These are phyloP conservation scores for Samia ricini DNA, from an alignment of 1,140 invertebrate genomes.

Conservation along the genomic window DNA sequence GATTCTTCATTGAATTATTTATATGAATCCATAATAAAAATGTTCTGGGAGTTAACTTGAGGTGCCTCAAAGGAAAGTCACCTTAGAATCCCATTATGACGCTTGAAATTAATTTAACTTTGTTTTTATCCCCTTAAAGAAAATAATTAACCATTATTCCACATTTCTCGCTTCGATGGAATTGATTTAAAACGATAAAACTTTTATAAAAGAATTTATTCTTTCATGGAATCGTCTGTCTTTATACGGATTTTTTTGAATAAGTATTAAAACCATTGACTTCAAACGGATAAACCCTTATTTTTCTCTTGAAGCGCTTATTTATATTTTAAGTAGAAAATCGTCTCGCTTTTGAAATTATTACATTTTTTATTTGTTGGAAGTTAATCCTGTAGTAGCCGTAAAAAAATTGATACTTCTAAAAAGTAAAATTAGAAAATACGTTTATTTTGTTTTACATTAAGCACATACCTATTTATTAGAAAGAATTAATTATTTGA, in stretches of 20 bases:
- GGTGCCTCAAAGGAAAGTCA: slow-evolving; percentile 3
- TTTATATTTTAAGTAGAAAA: neutral
- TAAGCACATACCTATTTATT: too few relatives aligned
- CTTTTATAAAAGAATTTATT: neutral
- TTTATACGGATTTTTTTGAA: neutral
- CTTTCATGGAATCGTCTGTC: neutral
- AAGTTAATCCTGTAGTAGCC: neutral
- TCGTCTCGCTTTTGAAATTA: neutral
- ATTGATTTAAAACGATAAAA: slow-evolving; percentile 3
- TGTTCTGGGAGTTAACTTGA: slow-evolving; percentile 19
- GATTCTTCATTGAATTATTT: neutral
- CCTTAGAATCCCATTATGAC: neutral
- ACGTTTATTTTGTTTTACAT: neutral
- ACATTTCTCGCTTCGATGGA: slow-evolving; percentile 3
- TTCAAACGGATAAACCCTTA: neutral
- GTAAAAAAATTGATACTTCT: neutral
- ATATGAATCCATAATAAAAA: slow-evolving; percentile 3
- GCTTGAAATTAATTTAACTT: slow-evolving; percentile 18
- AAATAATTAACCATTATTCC: slow-evolving; percentile 4
- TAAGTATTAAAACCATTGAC: neutral
- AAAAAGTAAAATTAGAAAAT: neutral
- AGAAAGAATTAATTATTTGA: too few relatives aligned
- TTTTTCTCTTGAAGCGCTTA: slow-evolving; percentile 1
- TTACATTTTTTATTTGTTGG: neutral
- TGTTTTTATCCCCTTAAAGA: slow-evolving; percentile 9